phyloP scores from a whole-genome alignment of 2,888 invertebrate species.

The Mechanitis mazaeus region DNA sequence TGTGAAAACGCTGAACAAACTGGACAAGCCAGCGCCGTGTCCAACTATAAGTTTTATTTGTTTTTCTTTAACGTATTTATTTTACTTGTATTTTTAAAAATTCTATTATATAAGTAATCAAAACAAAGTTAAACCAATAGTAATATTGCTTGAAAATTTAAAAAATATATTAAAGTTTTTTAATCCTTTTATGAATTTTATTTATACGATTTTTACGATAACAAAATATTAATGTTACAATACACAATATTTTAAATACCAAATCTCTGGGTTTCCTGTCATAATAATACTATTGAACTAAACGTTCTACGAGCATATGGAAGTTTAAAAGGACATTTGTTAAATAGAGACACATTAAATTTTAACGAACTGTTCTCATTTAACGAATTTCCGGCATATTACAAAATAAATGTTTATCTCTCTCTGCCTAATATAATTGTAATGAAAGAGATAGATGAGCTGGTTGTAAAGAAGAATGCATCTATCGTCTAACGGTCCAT shows the following conservation, averaged over 20 bases:
- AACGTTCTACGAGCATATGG: slow-evolving; percentile 54
- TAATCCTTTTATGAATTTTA: no score
- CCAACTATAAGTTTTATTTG: slow-evolving; percentile 12
- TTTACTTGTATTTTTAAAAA: neutral
- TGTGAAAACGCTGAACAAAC: slow-evolving; percentile 15
- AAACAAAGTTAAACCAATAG: no score
- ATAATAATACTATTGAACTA: slow-evolving; percentile 25
- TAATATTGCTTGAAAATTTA: no score
- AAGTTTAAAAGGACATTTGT: slow-evolving; percentile 71
- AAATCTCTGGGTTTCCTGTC: slow-evolving; percentile 16
- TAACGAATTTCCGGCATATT: slow-evolving; percentile 70
- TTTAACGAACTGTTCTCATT: slow-evolving; percentile 72
- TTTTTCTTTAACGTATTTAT: neutral
- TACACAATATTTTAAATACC: neutral
- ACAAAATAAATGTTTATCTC: slow-evolving; percentile 33
- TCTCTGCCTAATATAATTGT: slow-evolving; percentile 41
- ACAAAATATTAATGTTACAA: neutral
- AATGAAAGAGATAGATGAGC: slow-evolving; percentile 39
- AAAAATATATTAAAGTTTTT: no score
- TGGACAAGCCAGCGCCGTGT: slow-evolving; percentile 11
- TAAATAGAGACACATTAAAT: slow-evolving; percentile 70
- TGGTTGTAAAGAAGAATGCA: slow-evolving; percentile 40
- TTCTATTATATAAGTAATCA: no score
- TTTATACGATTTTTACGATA: neutral
- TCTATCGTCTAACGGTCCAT: slow-evolving; percentile 64